These are phyloP conservation scores for Drosophila peninsularis DNA, from an alignment of 2,888 invertebrate species.

Conservation along the genomic window DNA sequence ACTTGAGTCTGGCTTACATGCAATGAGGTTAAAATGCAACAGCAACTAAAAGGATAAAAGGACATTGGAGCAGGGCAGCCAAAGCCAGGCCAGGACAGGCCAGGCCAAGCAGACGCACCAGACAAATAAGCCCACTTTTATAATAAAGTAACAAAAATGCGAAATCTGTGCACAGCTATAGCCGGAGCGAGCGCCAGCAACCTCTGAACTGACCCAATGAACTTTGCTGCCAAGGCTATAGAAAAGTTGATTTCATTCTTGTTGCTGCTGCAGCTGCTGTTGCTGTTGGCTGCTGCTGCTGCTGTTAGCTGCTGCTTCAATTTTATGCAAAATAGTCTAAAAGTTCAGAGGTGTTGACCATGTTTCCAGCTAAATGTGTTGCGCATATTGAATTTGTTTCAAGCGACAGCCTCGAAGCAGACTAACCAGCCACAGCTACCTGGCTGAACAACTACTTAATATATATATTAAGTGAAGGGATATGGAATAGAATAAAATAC, in stretches of 20 bases:
- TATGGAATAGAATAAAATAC: background rate
- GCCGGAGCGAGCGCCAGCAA: conserved; percentile 12
- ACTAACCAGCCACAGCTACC: conserved; percentile 26
- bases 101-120: conserved; percentile 18
- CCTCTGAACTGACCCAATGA: conserved; percentile 67
- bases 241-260: conserved; percentile 34
- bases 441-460: background rate
- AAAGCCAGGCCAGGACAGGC: conserved; percentile 23
- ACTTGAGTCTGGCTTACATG: conserved; percentile 40
- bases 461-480: background rate
- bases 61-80: conserved; percentile 1
- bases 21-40: conserved; percentile 58
- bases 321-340: conserved; percentile 65
- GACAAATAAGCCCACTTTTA: conserved; percentile 72
- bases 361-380: conserved; percentile 47
- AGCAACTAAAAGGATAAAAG: conserved; percentile 22
- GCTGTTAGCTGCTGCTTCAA: conserved; percentile 32
- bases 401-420: conserved; percentile 73
- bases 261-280: conserved; percentile 8
- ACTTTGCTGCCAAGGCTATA: conserved; percentile 52
- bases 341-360: conserved; percentile 77
- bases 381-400: conserved; percentile 76
- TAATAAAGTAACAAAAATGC: conserved; percentile 78
- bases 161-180: conserved; percentile 43
- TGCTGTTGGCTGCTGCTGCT: conserved; percentile 28